A percentile compares a stretch with the other conserved stretches of the same genome.
These are phyloP conservation scores for Abrostola triplasia DNA, from an alignment of 2,888 invertebrate species.

Conservation along the genomic window DNA sequence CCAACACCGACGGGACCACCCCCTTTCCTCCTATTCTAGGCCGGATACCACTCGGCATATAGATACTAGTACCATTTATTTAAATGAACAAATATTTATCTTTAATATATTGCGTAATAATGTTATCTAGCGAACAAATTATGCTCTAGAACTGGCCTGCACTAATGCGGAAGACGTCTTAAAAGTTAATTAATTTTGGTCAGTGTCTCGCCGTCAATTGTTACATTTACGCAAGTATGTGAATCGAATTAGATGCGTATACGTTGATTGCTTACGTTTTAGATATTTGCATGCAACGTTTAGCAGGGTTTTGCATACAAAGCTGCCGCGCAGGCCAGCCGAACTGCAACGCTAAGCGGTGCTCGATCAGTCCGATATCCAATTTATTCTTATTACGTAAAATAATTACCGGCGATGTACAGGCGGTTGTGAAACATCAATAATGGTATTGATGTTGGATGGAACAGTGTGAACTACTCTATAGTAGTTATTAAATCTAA, in stretches of 20 bases:
- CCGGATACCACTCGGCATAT: no score
- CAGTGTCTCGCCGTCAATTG: constrained; percentile 26
- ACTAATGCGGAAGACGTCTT: constrained; percentile 37
- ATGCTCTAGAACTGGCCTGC: constrained; percentile 20
- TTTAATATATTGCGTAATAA: background rate
- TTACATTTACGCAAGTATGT: constrained; percentile 49
- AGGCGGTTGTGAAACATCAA: no score
- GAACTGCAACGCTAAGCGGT: no score
- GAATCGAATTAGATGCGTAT: constrained; percentile 34
- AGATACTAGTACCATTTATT: background rate
- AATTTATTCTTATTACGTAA: no score
- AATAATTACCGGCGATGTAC: no score
- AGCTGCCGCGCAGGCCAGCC: background rate
- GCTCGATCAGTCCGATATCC: no score
- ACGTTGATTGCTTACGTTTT: constrained; percentile 23
- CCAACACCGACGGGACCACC: no score
- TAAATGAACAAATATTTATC: background rate
- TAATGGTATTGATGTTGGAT: no score
- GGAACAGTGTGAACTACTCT: no score
- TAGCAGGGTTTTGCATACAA: background rate
- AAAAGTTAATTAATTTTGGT: constrained; percentile 49
- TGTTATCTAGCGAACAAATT: constrained; percentile 5
- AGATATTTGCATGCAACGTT: constrained; percentile 12
- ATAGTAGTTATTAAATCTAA: no score
- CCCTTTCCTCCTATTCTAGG: no score